Base-by-base conservation (phyloP, 1,140 invertebrate genomes). In the Brachionus rubens region DNA sequence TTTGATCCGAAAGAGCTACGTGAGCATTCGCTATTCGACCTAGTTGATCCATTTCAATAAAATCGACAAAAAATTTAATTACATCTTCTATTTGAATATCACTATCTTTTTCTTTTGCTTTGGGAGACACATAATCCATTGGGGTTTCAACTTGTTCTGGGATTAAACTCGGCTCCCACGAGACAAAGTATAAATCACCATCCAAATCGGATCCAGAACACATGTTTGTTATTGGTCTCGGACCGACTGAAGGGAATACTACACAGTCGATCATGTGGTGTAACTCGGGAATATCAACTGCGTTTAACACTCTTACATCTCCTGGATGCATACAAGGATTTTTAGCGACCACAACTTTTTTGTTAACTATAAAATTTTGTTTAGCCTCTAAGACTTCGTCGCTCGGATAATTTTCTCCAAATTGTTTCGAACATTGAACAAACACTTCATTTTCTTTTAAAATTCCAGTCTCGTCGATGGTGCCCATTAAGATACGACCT, bases 151-250 rank as follows among this genome's bases (percentile, higher is more conserved):
- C 62, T 28, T 26, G 24, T 4, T 46, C 16, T 26, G 21, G 40
- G 46, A 46, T 26, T 16, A 67, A 3, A 12, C 41, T 46, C 5
- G 62, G 65, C 54, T 84, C 79, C 81, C 82, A 85, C 26, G 83
- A 80, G 0, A 85, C 80, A 46, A 79, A 80, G 72, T 84, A 85
- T 72, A 84, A 82, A 77, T 85, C 83, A n/a, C 83, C 84, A 77
- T 86, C 83, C 36, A 85, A 77, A 80, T 85, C 83, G 7, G 80
- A 82, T 19, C 81, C 81, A 36, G 83, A 83, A 83, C 86, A 86
- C 79, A 86, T 83, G 78, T 85, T 82, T 1, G 84, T 78, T 79
- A 86, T 85, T 9, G 84, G 85, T 68, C 85, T 76, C 19, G 78
- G 77, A 16, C 84, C 84, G 54, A 80, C 56, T 4, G 77, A 41